phyloP scores from a whole-genome alignment of 1,140 invertebrate genomes.

The Penaeus chinensis region DNA sequence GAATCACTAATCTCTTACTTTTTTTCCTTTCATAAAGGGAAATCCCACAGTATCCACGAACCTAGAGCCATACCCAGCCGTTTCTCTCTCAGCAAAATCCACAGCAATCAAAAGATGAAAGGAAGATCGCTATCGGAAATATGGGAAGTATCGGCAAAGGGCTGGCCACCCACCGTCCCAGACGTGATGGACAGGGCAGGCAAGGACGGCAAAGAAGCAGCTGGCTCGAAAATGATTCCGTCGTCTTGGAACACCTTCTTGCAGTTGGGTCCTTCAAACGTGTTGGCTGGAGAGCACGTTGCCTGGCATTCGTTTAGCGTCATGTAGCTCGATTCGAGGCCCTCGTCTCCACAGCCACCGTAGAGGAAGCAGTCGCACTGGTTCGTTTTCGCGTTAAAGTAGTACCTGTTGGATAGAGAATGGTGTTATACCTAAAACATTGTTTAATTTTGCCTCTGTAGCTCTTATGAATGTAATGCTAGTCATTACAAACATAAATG shows the following conservation, averaged over 20 bases:
- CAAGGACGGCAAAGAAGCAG: no score
- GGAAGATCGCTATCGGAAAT: no score
- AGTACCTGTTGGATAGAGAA: conserved; percentile 5
- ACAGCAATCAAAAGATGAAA: no score
- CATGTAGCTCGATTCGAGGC: not conserved
- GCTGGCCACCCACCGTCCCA: no score
- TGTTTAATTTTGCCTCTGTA: not conserved
- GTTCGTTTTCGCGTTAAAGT: conserved; percentile 2
- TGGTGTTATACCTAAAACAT: not conserved
- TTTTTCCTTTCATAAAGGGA: no score
- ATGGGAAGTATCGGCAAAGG: no score
- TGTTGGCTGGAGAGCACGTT: not conserved
- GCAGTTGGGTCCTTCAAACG: conserved; percentile 16
- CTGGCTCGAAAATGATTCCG: not conserved
- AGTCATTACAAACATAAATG: no score
- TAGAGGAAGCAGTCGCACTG: conserved; percentile 42
- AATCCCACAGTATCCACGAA: no score
- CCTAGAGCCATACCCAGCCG: no score
- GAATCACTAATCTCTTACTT: no score
- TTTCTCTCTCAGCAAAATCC: no score
- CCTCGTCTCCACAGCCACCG: conserved; percentile 9
- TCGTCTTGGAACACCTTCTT: conserved; percentile 18
- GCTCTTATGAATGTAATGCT: not conserved
- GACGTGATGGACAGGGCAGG: no score
- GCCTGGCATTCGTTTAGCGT: not conserved